Base-by-base conservation (phyloP, 2,888 invertebrate genomes). In the Ommatoiulus sabulosus region DNA sequence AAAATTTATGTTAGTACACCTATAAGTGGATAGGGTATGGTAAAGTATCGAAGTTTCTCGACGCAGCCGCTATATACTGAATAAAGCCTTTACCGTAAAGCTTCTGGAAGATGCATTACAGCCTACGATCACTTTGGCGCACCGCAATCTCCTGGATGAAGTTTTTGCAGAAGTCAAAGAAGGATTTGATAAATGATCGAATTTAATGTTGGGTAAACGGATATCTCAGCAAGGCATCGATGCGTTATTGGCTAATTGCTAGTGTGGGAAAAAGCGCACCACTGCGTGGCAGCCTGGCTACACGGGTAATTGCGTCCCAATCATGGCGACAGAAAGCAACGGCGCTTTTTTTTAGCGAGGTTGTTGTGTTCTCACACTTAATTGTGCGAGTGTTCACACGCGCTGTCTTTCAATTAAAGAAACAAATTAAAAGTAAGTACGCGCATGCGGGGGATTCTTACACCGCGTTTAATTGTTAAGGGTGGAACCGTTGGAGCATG, bases 401-500 rank as follows among this genome's bases (percentile, higher is more conserved):
- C 44, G 15, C 44, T 44, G 85, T 44, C 85, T 85, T 85, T 85
- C 44, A 85, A 85, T 85, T 85, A 85, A 85, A 44, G 85, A 44
- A 43, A 44, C 85, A 43, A 85, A 85, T 85, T 85, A 85, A 85
- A 44, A 43, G 85, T 10, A 43, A 63, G 63, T 63, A 44, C n/a
- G 85, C 44, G 85, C 7, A 85, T 85, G 24, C 20, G 35, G 84
- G 48, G 48, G 48, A 48, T 48, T 48, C 8, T 12, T 48, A 3
- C 48, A 48, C 48, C 48, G 12, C n/a, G 85, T 85, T 43, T 85
- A 44, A 85, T 43, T 85, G 43, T 85, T 44, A 2, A 63, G 63
- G 63, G 85, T 43, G n/a, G 85, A 85, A 44, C 43, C 43, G 85
- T n/a, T 85, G 85, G 85, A 85, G 85, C 85, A 85, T 44, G 85